Evolutionary conservation across 2,888 invertebrate genomes (phyloP).

Genomic region (Pterobdella sp.): DNA sequence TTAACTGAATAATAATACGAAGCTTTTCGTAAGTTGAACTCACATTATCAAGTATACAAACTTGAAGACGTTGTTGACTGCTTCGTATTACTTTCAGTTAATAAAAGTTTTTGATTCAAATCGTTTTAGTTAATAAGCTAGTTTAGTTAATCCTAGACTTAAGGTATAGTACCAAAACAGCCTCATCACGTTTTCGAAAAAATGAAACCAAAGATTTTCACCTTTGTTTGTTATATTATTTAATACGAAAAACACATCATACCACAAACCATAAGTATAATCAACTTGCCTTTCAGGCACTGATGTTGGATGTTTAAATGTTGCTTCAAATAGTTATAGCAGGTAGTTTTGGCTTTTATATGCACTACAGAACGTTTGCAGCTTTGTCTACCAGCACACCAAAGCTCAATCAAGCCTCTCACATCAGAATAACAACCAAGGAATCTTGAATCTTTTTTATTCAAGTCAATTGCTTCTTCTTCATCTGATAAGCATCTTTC

Average conservation of each 20-base stretch:
- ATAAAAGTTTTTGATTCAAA: too few species aligned
- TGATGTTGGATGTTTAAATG: background rate
- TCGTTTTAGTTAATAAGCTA: too few species aligned
- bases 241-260: background rate
- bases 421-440: slow-evolving; percentile 22
- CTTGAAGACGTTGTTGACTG: too few species aligned
- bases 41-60: too few species aligned
- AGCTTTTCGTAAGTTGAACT: too few species aligned
- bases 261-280: background rate
- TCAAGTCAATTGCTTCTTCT: background rate
- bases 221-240: too few species aligned
- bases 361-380: background rate
- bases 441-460: slow-evolving; percentile 2
- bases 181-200: too few species aligned
- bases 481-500: slow-evolving; percentile 14
- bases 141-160: too few species aligned
- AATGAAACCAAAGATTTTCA: too few species aligned
- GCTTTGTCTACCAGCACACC: slow-evolving; percentile 6
- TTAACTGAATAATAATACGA: too few species aligned
- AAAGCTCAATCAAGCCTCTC: slow-evolving; percentile 13
- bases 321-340: slow-evolving; percentile 2
- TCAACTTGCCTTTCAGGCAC: background rate
- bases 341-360: background rate
- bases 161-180: too few species aligned
- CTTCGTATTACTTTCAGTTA: too few species aligned